phyloP scores from a whole-genome alignment of 2,888 invertebrate genomes.

The Lordiphosa andalusiaca region DNA sequence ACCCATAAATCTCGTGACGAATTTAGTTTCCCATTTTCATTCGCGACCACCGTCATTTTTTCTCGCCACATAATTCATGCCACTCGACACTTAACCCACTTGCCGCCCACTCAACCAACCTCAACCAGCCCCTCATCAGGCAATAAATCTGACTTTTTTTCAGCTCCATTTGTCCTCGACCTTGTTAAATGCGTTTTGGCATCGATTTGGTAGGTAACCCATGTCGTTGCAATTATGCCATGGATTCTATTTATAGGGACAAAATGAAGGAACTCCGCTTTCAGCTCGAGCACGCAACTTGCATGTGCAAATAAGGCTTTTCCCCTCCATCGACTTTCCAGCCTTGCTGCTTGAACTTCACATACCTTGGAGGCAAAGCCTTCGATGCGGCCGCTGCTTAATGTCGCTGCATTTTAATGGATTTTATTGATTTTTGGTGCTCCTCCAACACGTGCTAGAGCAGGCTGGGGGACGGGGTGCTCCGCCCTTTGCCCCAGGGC shows the following conservation, averaged over 20 bases:
- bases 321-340: conserved; percentile 15
- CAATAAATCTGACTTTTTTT: conserved; percentile 54
- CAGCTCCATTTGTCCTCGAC: conserved; percentile 55
- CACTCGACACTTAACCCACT: conserved; percentile 25
- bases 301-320: conserved; percentile 16
- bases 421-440: conserved; percentile 64
- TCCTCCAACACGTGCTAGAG: conserved; percentile 7
- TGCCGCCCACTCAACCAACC: conserved; percentile 6
- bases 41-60: conserved; percentile 32
- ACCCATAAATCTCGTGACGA: conserved; percentile 55
- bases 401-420: conserved; percentile 66
- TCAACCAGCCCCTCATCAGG: conserved; percentile 12
- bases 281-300: conserved; percentile 56
- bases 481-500: not conserved
- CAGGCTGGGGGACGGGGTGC: not conserved
- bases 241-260: conserved; percentile 50
- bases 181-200: conserved; percentile 55
- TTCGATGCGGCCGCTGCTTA: conserved; percentile 21
- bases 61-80: conserved; percentile 34
- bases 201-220: conserved; percentile 63
- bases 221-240: conserved; percentile 48
- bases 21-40: conserved; percentile 63
- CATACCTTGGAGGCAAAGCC: conserved; percentile 38
- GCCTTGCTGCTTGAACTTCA: conserved; percentile 73
- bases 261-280: conserved; percentile 12